Base-by-base conservation (phyloP, 2,113 vertebrate species). In the Paralichthys olivaceus region DNA sequence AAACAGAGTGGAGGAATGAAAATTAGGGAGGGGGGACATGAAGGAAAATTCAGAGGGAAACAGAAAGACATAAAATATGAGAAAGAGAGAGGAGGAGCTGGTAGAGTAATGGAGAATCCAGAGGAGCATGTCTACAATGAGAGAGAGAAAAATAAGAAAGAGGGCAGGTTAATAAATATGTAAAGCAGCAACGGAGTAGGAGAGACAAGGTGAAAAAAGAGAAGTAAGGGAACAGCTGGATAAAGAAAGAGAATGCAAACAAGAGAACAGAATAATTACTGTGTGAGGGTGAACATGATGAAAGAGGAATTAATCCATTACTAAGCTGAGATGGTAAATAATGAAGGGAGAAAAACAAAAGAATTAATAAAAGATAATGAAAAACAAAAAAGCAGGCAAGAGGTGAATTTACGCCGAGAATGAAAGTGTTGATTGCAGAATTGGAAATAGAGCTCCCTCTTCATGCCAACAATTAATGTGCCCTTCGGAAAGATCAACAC, bases 351-450 rank as follows among this genome's bases (percentile, higher is more conserved):
- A 63, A 45, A 80, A 79, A 81, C 69, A 77, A 69, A 66, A 54
- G 64, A 80, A 84, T 78, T 75, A 84, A 88, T 84, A 67, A 77
- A 85, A 80, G 74, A 64, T 81, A 76, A 81, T 77, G 77, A 81
- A 80, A 73, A 87, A 72, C 55, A 54, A 75, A 80, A 79, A 43
- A 14, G 71, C 29, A 59, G 68, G 20, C 32, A 69, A 40, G 43
- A 79, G 58, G 60, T 59, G 61, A 73, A 72, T 54, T 70, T 23
- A 60, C 68, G 51, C 47, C 32, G 65, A 61, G 58, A 81, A 73
- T 72, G 20, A 80, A 71, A 72, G 12, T 45, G 77, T 54, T 85
- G 69, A 63, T 57, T 60, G 53, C 55, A 54, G 45, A 75, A 62
- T 26, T 65, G 55, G 53, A 64, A 73, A 73, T 4, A 51, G 15